A percentile compares a stretch with the other conserved stretches of the same genome.
Conservation (phyloP, 2,888 invertebrate genomes). For the Orthonevra nobilis region DNA sequence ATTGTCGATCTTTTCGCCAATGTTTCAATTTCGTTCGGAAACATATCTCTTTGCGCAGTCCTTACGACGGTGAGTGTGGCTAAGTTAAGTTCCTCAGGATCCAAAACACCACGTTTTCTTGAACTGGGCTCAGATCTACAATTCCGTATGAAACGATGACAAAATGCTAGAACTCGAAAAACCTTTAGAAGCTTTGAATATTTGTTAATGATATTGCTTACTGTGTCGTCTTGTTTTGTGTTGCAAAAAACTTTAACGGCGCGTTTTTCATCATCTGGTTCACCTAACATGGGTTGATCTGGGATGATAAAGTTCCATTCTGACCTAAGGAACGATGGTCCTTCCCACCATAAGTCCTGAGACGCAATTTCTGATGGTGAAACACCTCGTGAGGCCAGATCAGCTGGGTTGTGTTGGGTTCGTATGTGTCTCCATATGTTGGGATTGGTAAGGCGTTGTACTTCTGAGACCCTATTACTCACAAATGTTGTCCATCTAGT, state of each 20-base stretch:
- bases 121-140: background rate
- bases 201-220: no score
- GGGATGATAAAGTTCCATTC: background rate
- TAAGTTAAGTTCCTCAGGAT: background rate
- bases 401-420: background rate
- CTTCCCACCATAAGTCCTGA: constrained; percentile 7
- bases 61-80: background rate
- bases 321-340: background rate
- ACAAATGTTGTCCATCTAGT: constrained; percentile 5
- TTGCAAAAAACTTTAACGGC: background rate
- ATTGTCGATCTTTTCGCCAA: background rate
- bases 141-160: background rate
- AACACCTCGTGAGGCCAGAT: background rate
- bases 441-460: background rate
- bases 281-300: background rate
- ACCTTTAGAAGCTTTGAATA: background rate
- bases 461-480: background rate
- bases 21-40: background rate
- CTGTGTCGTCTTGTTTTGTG: no score
- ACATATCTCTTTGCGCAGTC: background rate
- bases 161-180: background rate
- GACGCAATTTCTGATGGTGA: background rate
- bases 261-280: constrained; percentile 1
- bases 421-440: background rate
- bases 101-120: background rate